Conservation (phyloP, 2,888 invertebrate species). For the Tinea trinotella region DNA sequence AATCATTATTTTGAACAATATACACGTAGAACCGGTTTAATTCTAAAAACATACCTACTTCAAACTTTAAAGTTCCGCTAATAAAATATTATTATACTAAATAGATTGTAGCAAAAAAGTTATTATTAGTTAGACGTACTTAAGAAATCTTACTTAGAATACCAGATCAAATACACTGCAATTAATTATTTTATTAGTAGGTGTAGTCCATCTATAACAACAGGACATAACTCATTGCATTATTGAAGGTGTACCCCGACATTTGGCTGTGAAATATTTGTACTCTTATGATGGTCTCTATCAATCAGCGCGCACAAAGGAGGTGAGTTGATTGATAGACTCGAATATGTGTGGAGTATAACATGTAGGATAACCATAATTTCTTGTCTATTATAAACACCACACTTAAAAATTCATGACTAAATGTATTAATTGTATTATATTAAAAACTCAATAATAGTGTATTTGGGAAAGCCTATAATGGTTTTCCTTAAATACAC, state of each 20-base stretch:
- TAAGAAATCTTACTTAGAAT: neutral
- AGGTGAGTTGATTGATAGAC: slow-evolving; percentile 16
- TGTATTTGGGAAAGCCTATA: neutral
- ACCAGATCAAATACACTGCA: neutral
- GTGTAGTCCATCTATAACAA: slow-evolving; percentile 8
- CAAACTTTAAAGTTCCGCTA: neutral
- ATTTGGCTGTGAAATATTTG: slow-evolving; percentile 16
- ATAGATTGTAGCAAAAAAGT: neutral
- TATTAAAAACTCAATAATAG: neutral
- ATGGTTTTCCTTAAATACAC: too few species aligned
- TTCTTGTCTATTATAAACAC: neutral
- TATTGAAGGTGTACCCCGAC: neutral
- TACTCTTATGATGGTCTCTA: slow-evolving; percentile 16
- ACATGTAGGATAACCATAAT: slow-evolving; percentile 8
- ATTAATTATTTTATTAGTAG: slow-evolving; percentile 15
- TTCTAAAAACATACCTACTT: neutral
- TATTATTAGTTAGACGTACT: neutral
- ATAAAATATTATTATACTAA: neutral
- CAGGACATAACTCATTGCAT: slow-evolving; percentile 14
- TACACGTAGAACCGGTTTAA: neutral
- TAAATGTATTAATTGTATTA: neutral
- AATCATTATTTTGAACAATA: neutral
- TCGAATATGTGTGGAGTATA: neutral
- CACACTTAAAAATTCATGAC: neutral
- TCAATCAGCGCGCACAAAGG: slow-evolving; percentile 18